These are phyloP conservation scores for Holothuria scabra DNA, from an alignment of 53 echinoderm and acorn worm species.

Conservation along the genomic window DNA sequence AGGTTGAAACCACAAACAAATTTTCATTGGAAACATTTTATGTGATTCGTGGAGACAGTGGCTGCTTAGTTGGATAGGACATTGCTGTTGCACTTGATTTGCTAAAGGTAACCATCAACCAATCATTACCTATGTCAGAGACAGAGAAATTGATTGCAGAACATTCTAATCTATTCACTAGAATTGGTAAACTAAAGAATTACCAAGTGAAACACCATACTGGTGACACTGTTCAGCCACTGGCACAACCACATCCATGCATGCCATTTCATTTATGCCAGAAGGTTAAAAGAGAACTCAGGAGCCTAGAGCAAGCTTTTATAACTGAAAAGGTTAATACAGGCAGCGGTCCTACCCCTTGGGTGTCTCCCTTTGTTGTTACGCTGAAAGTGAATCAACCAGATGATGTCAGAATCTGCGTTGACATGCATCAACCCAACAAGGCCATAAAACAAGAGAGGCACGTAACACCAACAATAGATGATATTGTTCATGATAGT, in stretches of 20 bases:
- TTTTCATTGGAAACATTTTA: slow-evolving; percentile 19
- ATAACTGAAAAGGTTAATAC: slow-evolving; percentile 4
- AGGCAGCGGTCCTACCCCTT: slow-evolving; percentile 53
- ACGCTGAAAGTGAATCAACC: slow-evolving; percentile 55
- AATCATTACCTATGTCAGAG: background rate
- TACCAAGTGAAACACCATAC: slow-evolving; percentile 36
- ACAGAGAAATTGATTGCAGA: slow-evolving; percentile 3
- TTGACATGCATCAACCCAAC: slow-evolving; percentile 55
- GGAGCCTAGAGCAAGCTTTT: background rate
- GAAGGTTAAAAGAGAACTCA: slow-evolving; percentile 2
- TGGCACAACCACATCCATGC: slow-evolving; percentile 45
- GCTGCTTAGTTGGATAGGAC: slow-evolving; percentile 37
- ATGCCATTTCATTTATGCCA: slow-evolving; percentile 17
- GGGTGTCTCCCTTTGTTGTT: slow-evolving; percentile 61
- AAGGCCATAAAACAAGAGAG: slow-evolving; percentile 64
- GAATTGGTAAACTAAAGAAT: slow-evolving; percentile 45
- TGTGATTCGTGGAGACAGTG: slow-evolving; percentile 28
- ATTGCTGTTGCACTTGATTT: slow-evolving; percentile 24
- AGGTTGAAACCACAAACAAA: background rate
- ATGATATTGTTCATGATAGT: slow-evolving; percentile 57
- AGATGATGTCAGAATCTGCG: slow-evolving; percentile 44
- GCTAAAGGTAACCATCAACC: background rate
- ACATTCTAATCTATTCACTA: background rate
- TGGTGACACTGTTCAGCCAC: slow-evolving; percentile 37
- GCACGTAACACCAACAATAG: slow-evolving; percentile 64